Base-by-base conservation (phyloP, 2,113 vertebrate genomes). In the Alligator mississippiensis region DNA sequence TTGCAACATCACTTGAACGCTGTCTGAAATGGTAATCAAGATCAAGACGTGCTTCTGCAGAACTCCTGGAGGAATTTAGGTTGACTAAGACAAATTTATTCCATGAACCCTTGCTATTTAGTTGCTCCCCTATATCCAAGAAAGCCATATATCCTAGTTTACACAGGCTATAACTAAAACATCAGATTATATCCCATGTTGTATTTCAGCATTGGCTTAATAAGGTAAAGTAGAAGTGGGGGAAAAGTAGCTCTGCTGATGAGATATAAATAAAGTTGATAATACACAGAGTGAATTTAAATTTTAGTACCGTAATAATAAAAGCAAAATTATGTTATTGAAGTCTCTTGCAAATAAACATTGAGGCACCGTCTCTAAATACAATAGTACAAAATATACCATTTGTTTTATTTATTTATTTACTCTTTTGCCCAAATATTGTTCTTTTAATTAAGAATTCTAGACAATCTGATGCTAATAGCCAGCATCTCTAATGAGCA, bases 401-500 rank as follows among this genome's bases (percentile, higher is more conserved):
- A 74, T 55, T 9, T 77, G 18, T 15, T 90, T 92, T 92, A 81
- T 81, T 94, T 47, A 47, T 47, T 47, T 47, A 9, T 93, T 96
- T 57, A 77, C 34, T 92, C 55, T 5, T 82, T n/a, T 78, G 17
- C 17, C 34, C 61, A 95, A 87, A 72, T 13, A 59, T 60, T 77
- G 10, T 66, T 93, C 9, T 84, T 28, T 47, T 64, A 30, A 75
- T 4, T 11, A 82, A 6, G 82, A 83, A 79, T 74, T 79, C 54
- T 85, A 80, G 4, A 79, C 12, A 27, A 59, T 57, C 19, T 82
- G 60, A 47, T 2, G 47, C 11, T 6, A 80, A 87, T 59, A 89
- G 15, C 3, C 80, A 62, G 2, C 6, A 66, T 22, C 77, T 14
- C 4, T 2, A 88, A 7, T 57, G 81, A 93, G 77, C 6, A 90